Evolutionary conservation across 2,888 invertebrate genomes (phyloP).

Genomic region (Macroteleia sp.): DNA sequence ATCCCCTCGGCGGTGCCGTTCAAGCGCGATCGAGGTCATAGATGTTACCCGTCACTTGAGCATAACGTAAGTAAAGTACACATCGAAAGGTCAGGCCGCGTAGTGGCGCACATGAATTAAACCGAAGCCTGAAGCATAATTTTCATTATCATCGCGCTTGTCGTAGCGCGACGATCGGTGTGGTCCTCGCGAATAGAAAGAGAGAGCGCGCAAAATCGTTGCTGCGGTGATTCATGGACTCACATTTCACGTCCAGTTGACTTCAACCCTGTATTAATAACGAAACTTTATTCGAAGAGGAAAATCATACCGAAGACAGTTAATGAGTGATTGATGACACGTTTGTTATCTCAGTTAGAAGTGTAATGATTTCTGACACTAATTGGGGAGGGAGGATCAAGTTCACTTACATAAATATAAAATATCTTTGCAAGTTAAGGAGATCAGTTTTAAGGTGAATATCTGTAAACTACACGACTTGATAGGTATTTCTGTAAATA

Average conservation of each 20-base stretch:
- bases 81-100: conserved; percentile 67
- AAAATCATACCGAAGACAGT: conserved; percentile 32
- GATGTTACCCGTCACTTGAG: conserved; percentile 71
- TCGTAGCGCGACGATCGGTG: conserved; percentile 76
- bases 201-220: conserved; percentile 34
- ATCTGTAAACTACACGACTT: background rate
- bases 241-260: conserved; percentile 49
- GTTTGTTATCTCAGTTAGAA: conserved; percentile 23
- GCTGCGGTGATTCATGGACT: conserved; percentile 39
- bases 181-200: conserved; percentile 36
- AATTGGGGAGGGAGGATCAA: background rate
- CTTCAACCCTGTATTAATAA: conserved; percentile 38
- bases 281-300: conserved; percentile 15
- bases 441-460: conserved; percentile 2
- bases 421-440: background rate
- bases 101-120: conserved; percentile 66
- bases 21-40: conserved; percentile 70
- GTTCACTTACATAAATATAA: conserved; percentile 19
- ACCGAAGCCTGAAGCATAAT: conserved; percentile 63
- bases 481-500: conserved; percentile 34
- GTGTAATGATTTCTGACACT: conserved; percentile 21
- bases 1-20: conserved; percentile 65
- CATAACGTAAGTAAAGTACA: conserved; percentile 67
- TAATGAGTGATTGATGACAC: conserved; percentile 33
- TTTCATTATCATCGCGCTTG: conserved; percentile 78